Evolutionary conservation across 2,113 vertebrate genomes (phyloP), one percentile per base, ranked within the genome.

Genomic region (Spea multiplicata): DNA sequence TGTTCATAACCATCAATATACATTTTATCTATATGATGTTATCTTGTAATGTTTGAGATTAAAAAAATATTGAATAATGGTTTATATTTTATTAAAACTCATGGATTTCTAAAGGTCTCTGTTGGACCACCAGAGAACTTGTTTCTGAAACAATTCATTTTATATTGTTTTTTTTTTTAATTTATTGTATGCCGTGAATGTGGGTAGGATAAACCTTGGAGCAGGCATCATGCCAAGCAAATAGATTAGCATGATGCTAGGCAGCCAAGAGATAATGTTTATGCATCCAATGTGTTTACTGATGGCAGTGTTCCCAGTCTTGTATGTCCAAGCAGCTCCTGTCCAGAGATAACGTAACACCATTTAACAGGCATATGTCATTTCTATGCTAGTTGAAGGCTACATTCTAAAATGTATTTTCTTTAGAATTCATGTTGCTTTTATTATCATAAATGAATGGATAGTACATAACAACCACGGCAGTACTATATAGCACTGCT

Each of bases 221-320:
- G 74, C 85, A 86, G 90, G 91, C 91, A 91, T 83, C 62, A 68
- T 89, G 91, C 92, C 92, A 91, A 89, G 64, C 9, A 50, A 88
- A 87, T 91, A 93, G 92, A 93, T 92, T 92, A 91, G 87, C 85
- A 83, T 83, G 81, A 75, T 78, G 74, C 82, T 82, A 81, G 81
- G 86, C 85, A 64, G 89, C 90, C 90, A 91, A 88, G 84, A 89
- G 87, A 84, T 84, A 81, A 90, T 84, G 90, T 88, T 85, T 82
- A 84, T 88, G 88, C 82, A 82, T 88, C 90, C 87, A 78, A 86
- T 90, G 87, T 90, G 86, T 87, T 87, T 85, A 85, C 66, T 49
- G 77, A 74, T 83, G 89, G 89, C 87, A 84, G 82, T 78, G 0
- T 85, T 88, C 85, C 86, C 86, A 59, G 44, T 85, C 84, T 59